These are phyloP conservation scores for Bombus huntii DNA, from an alignment of 1,140 invertebrate species.

Conservation along the genomic window DNA sequence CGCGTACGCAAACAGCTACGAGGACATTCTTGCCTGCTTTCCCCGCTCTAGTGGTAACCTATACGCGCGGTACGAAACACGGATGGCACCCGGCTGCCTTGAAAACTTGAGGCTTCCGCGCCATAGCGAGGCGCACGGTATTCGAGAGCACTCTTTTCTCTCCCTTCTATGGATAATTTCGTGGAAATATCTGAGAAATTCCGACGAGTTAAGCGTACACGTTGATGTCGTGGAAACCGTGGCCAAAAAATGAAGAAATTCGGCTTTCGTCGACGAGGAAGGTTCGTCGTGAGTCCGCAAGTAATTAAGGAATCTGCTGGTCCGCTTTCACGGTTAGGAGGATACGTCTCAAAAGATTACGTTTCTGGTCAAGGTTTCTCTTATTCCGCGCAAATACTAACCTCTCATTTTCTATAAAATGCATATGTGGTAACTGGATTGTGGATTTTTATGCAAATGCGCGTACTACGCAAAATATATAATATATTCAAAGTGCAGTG, in stretches of 20 bases:
- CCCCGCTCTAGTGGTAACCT: neutral
- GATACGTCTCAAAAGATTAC: neutral
- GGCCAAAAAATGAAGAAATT: neutral
- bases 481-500: no score
- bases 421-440: no score
- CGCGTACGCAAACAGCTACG: constrained; percentile 2
- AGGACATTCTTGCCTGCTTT: neutral
- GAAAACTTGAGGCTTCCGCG: constrained; percentile 32
- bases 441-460: no score
- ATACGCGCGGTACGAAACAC: neutral
- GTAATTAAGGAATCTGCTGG: constrained; percentile 33
- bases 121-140: neutral
- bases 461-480: no score
- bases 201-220: no score
- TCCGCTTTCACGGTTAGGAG: neutral
- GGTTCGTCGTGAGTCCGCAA: neutral
- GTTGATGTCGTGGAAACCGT: no score
- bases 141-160: constrained; percentile 26
- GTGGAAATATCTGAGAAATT: constrained; percentile 25
- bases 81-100: neutral
- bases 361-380: neutral
- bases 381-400: neutral
- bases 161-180: constrained; percentile 18
- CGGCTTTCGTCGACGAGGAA: neutral
- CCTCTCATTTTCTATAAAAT: neutral